Evolutionary conservation across 2,888 invertebrate species (phyloP).

Genomic region (Psylliodes chrysocephalus): DNA sequence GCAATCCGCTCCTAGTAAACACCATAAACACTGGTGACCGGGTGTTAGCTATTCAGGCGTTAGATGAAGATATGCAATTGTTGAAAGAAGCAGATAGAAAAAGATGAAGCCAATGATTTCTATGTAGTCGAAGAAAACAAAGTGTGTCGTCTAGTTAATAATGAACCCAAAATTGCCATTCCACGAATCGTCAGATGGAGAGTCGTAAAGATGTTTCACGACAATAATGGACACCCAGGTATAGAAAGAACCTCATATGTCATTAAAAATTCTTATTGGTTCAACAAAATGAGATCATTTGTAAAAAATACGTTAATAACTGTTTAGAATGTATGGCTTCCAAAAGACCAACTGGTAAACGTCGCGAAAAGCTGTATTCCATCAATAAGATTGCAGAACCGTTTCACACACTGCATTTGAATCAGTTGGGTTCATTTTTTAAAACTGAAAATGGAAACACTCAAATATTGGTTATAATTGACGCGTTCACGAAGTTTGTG

Average conservation of each 20-base stretch:
- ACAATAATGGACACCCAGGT: constrained; percentile 52
- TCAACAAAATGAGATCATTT: too few species aligned
- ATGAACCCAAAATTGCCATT: too few species aligned
- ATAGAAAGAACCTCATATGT: too few species aligned
- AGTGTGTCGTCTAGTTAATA: background rate
- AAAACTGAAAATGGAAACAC: constrained; percentile 5
- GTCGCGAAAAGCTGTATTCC: too few species aligned
- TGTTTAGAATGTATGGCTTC: too few species aligned
- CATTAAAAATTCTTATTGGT: too few species aligned
- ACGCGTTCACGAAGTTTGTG: constrained; percentile 28
- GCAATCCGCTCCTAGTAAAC: too few species aligned
- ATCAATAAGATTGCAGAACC: too few species aligned
- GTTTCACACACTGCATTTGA: too few species aligned
- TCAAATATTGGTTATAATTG: constrained; percentile 43
- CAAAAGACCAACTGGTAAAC: too few species aligned
- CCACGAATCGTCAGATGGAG: background rate
- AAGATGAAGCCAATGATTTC: background rate
- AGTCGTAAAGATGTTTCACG: constrained; percentile 37
- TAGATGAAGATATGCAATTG: background rate
- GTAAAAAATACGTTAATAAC: too few species aligned
- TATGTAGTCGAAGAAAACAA: background rate
- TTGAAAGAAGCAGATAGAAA: background rate
- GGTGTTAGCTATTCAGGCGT: constrained; percentile 36
- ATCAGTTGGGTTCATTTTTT: constrained; percentile 6
- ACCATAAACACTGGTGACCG: constrained; percentile 47